phyloP scores from a whole-genome alignment of 2,888 invertebrate species.

The Pantelozetes paolii region DNA sequence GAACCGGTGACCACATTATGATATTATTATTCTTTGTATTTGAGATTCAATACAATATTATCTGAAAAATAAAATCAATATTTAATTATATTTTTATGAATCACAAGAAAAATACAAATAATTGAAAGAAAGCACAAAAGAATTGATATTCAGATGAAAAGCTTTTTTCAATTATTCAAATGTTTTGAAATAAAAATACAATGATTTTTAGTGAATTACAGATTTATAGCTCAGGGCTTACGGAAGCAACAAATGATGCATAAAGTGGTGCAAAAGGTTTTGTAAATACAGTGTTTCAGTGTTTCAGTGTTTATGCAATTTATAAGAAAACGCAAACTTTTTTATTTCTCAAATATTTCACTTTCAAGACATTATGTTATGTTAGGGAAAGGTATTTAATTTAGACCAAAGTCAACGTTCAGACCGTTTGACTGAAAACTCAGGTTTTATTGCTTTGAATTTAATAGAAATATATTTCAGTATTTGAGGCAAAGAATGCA shows the following conservation, averaged over 20 bases:
- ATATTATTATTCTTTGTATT: too few relatives aligned
- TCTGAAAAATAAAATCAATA: too few relatives aligned
- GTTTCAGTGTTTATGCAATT: too few relatives aligned
- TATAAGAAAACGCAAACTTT: too few relatives aligned
- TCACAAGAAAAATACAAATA: not conserved
- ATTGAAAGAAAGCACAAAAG: not conserved
- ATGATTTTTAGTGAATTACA: not conserved
- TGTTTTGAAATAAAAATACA: not conserved
- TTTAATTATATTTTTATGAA: not conserved
- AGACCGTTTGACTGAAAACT: not conserved
- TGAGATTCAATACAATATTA: too few relatives aligned
- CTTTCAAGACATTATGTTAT: too few relatives aligned
- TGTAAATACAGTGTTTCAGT: too few relatives aligned
- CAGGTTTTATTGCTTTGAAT: not conserved
- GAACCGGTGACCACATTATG: slow-evolving; percentile 49
- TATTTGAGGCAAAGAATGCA: slow-evolving; percentile 21
- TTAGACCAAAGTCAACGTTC: not conserved
- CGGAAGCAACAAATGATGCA: not conserved
- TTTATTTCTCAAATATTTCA: too few relatives aligned
- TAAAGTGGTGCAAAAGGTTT: not conserved
- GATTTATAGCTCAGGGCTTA: not conserved
- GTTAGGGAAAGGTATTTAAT: not conserved
- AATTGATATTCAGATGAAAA: not conserved
- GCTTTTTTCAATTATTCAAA: not conserved
- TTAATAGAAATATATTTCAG: too few relatives aligned